Evolutionary conservation across 2,888 invertebrate species (phyloP), one percentile per base, ranked within the genome.

Genomic region (Drosophila cognata): DNA sequence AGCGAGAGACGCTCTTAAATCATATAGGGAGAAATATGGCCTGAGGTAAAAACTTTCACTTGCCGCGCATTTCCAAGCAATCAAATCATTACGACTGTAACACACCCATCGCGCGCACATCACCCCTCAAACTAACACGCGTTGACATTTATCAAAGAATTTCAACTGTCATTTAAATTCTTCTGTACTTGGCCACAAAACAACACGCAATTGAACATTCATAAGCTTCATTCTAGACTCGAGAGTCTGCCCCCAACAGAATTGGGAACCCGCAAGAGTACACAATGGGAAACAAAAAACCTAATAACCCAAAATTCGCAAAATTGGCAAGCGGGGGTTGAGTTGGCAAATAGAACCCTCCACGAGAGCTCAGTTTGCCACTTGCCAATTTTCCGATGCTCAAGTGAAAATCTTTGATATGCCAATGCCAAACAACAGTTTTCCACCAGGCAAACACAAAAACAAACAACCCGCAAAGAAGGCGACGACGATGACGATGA

Each of bases 241-340:
- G n/a, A n/a, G 46, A 64, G 51, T 50, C 50, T 28, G 50, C 31
- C 36, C 11, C 35, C 13, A 36, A 41, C 46, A 11, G 28, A 25
- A 25, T 43, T 55, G 46, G 52, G n/a, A 60, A 79, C 82, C 84
- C 72, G 75, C 89, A 75, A 71, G 50, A 63, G 66, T 64, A 82
- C 66, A 86, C 75, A 81, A 56, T 58, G 55, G 28, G 36, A 48
- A 53, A 13, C 25, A 33, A 53, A 71, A 78, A 77, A 71, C 76
- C 77, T 73, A 89, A 90, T 90, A 88, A 79, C 84, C 82, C 66
- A 82, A 77, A 81, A 90, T 81, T 81, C 58, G 81, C 79, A 55
- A 79, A 84, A 87, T 82, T 82, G 73, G 70, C 84, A 70, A 64
- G 33, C 25, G 29, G 25, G 38, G 50, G 57, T 36, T 25, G 56